Evolutionary conservation across 2,113 vertebrate species (phyloP).

Genomic region (Oriolus oriolus): DNA sequence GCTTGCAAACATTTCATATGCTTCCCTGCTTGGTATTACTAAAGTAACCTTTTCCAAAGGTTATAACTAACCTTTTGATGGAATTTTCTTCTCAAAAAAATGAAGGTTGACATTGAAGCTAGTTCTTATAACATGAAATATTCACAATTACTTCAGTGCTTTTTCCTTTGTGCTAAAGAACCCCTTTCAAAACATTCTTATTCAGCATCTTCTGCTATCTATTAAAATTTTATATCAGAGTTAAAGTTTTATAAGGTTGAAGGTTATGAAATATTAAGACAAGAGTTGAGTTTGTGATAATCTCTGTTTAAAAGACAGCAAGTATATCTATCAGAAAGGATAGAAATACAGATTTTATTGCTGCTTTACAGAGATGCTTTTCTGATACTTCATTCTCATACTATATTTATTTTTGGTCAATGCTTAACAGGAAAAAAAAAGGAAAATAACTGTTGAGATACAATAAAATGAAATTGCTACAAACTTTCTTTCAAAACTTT

Average conservation of each 20-base stretch:
- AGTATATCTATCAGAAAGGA: not conserved
- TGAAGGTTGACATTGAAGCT: conserved; percentile 14
- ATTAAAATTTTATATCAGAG: conserved; percentile 70
- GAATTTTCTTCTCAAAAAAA: not conserved
- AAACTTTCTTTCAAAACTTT: not conserved
- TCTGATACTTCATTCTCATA: not conserved
- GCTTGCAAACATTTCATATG: not conserved
- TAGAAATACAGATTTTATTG: not conserved
- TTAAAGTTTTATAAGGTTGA: conserved; percentile 75
- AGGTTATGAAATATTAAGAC: conserved; percentile 74
- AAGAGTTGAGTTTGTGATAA: conserved; percentile 20
- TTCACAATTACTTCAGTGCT: conserved; percentile 33
- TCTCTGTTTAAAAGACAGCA: conserved; percentile 17
- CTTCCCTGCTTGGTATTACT: not conserved
- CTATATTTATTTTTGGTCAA: not conserved
- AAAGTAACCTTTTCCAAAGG: conserved; percentile 4
- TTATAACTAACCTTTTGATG: conserved; percentile 8
- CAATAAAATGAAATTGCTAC: not conserved
- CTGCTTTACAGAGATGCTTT: not conserved
- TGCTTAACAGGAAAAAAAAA: not conserved
- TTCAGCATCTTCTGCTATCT: conserved; percentile 41
- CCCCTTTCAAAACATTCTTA: conserved; percentile 34
- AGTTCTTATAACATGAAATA: conserved; percentile 53
- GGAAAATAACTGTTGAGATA: not conserved
- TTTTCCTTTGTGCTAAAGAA: conserved; percentile 45